phyloP scores from a whole-genome alignment of 2,888 invertebrate genomes.

The Diarsia rubi region DNA sequence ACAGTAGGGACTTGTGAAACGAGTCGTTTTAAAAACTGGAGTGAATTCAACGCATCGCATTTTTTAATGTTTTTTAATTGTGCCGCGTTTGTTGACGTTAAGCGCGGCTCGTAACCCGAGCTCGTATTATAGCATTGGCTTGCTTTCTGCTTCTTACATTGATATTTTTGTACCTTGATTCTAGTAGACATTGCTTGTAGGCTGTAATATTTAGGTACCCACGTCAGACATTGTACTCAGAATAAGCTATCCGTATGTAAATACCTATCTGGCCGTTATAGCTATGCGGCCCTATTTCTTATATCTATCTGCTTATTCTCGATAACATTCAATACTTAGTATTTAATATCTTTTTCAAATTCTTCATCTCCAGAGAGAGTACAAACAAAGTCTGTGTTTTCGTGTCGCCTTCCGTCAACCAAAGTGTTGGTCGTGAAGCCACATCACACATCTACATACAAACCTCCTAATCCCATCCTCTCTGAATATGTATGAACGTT shows the following conservation, averaged over 20 bases:
- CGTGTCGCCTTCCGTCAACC: background rate
- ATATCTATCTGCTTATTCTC: conserved; percentile 7
- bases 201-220: conserved; percentile 39
- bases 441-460: conserved; percentile 46
- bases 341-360: background rate
- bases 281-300: conserved; percentile 11
- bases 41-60: conserved; percentile 88
- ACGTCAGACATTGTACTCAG: conserved; percentile 21
- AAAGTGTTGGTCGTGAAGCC: background rate
- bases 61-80: conserved; percentile 88
- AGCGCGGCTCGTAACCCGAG: conserved; percentile 71
- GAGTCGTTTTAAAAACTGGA: conserved; percentile 90
- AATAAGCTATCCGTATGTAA: conserved; percentile 15
- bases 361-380: background rate
- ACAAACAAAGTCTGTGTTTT: conserved; percentile 7
- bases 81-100: conserved; percentile 80
- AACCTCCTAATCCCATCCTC: conserved; percentile 49
- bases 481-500: conserved; percentile 48
- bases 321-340: conserved; percentile 18
- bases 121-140: conserved; percentile 75
- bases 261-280: background rate
- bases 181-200: conserved; percentile 42
- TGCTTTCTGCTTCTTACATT: conserved; percentile 58
- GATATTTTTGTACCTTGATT: conserved; percentile 51
- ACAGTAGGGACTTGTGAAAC: conserved; percentile 89